These are phyloP conservation scores for Paradisaea rubra DNA, from an alignment of 2,113 vertebrate genomes.

Conservation along the genomic window DNA sequence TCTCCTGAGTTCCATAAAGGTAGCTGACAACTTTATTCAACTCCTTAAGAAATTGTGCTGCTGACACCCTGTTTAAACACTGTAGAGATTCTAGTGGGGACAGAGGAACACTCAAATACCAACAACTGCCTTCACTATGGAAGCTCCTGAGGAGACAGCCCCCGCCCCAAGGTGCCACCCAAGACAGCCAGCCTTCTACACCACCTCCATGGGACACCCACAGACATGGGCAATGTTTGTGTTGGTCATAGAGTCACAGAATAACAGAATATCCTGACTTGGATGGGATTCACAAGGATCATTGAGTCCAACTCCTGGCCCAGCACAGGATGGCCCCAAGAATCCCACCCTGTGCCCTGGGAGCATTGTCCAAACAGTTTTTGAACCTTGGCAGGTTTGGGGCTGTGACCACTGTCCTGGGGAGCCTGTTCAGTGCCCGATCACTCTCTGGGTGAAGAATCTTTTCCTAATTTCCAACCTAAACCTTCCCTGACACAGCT, in stretches of 20 bases:
- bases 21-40: not conserved
- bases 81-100: not conserved
- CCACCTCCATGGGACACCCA: rapidly evolving
- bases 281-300: not conserved
- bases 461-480: not conserved
- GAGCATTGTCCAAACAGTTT: not conserved
- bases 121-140: not conserved
- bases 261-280: not conserved
- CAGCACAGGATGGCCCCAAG: not conserved
- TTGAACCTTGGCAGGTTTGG: not conserved
- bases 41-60: not conserved
- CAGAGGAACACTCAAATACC: not conserved
- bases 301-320: rapidly evolving
- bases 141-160: not conserved
- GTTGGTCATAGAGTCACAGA: not conserved
- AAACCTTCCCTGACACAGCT: not conserved
- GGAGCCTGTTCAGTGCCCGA: not conserved
- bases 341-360: not conserved
- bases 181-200: not conserved
- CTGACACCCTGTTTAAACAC: not conserved
- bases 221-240: not conserved
- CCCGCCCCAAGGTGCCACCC: too few species aligned
- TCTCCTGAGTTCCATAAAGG: not conserved
- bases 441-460: not conserved
- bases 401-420: not conserved